phyloP scores from a whole-genome alignment of 2,888 invertebrate genomes.

The Lithophane semibrunnea region DNA sequence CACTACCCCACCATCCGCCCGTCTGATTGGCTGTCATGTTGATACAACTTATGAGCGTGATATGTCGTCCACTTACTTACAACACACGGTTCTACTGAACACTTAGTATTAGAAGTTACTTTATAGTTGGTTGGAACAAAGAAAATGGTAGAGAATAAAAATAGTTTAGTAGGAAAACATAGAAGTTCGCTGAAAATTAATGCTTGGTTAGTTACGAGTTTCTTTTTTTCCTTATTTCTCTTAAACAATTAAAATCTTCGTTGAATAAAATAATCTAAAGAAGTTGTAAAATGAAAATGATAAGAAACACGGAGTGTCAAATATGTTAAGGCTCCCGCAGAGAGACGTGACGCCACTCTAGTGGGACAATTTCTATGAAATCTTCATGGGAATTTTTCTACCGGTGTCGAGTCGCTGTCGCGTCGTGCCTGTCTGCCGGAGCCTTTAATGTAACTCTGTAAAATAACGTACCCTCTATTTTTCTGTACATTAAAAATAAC shows the following conservation, averaged over 20 bases:
- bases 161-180: background rate
- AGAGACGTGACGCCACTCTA: no score
- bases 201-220: background rate
- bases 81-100: constrained; percentile 29
- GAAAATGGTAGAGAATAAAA: constrained; percentile 15
- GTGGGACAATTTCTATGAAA: no score
- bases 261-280: background rate
- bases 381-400: no score
- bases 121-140: constrained; percentile 17
- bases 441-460: background rate
- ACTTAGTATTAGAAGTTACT: constrained; percentile 41
- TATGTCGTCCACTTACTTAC: constrained; percentile 56
- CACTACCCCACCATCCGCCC: constrained; percentile 44
- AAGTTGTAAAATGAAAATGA: no score
- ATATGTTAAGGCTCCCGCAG: no score
- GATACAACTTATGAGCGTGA: constrained; percentile 65
- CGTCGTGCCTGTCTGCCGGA: no score
- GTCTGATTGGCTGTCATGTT: constrained; percentile 67
- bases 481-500: background rate
- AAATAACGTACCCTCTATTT: background rate
- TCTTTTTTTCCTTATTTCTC: no score
- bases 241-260: background rate
- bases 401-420: no score
- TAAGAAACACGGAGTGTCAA: no score
- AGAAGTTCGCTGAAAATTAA: background rate